phyloP scores from a whole-genome alignment of 92 coral and sea anemone genomes.

The Blastomussa wellsi region DNA sequence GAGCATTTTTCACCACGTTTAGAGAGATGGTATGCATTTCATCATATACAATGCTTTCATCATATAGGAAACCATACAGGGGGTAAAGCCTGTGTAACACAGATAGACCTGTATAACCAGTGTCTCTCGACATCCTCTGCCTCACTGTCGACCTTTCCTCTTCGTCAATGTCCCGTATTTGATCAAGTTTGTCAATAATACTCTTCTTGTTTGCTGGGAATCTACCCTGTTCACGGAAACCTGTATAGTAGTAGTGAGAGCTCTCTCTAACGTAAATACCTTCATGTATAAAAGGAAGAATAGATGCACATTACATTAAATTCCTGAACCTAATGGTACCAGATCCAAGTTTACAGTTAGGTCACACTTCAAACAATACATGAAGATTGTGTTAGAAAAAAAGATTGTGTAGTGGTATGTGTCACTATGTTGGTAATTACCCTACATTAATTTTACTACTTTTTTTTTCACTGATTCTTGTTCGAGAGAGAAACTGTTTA shows the following conservation, averaged over 20 bases:
- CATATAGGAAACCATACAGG: constrained; percentile 58
- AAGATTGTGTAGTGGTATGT: too few species aligned
- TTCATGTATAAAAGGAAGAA: too few species aligned
- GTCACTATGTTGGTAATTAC: too few species aligned
- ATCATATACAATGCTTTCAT: constrained; percentile 41
- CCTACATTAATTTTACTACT: too few species aligned
- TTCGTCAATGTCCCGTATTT: constrained; percentile 21
- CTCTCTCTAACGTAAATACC: constrained; percentile 34
- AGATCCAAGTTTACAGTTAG: too few species aligned
- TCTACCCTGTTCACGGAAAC: constrained; percentile 29
- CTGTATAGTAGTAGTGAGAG: constrained; percentile 40
- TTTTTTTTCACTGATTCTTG: too few species aligned
- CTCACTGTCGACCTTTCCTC: constrained; percentile 51
- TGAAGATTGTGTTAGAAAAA: too few species aligned
- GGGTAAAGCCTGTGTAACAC: constrained; percentile 51
- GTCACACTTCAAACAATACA: too few species aligned
- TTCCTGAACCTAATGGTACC: too few species aligned
- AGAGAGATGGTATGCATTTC: constrained; percentile 63
- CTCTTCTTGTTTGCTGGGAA: constrained; percentile 34
- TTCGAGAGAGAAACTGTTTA: too few species aligned
- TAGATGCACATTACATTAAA: too few species aligned
- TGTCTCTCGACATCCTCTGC: constrained; percentile 41
- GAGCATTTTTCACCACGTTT: constrained; percentile 52
- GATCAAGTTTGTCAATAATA: constrained; percentile 10
- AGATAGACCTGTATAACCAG: constrained; percentile 55